Conservation (phyloP, 2,113 vertebrate genomes). For the Albula goreensis region DNA sequence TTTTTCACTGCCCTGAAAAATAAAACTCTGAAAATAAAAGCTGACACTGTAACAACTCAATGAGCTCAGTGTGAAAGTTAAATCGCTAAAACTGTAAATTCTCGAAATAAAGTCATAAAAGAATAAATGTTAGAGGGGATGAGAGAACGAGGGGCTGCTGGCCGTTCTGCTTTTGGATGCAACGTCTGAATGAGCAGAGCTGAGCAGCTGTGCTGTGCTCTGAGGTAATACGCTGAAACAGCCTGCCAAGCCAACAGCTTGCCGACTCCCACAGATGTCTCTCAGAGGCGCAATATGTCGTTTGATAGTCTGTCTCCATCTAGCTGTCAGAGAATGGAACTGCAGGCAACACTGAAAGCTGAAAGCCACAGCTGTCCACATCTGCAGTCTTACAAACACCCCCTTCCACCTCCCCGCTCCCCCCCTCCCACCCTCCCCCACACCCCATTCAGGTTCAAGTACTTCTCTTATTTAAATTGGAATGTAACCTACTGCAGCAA, state of each 20-base stretch:
- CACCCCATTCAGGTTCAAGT: background rate
- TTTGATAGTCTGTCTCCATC: slow-evolving; percentile 43
- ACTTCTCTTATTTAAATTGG: background rate
- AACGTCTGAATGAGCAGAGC: background rate
- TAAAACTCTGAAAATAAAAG: too few relatives aligned
- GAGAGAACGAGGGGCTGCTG: too few relatives aligned
- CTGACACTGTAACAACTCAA: too few relatives aligned
- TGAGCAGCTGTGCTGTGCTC: background rate
- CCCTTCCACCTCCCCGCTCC: too few relatives aligned
- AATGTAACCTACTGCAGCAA: background rate
- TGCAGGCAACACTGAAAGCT: background rate
- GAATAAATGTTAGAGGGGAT: too few relatives aligned
- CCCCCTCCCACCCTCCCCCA: background rate
- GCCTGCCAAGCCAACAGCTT: background rate
- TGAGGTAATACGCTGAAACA: background rate
- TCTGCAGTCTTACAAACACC: too few relatives aligned
- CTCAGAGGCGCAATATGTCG: background rate
- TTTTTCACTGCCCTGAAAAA: too few relatives aligned
- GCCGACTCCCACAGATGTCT: background rate
- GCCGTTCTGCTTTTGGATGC: background rate
- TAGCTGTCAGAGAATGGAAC: slow-evolving; percentile 39
- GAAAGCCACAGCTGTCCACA: too few relatives aligned
- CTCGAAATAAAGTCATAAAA: too few relatives aligned
- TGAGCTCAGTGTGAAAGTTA: too few relatives aligned
- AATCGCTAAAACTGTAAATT: too few relatives aligned